Conservation (phyloP, 2,113 vertebrate species). For the Coracopsis vasa region DNA sequence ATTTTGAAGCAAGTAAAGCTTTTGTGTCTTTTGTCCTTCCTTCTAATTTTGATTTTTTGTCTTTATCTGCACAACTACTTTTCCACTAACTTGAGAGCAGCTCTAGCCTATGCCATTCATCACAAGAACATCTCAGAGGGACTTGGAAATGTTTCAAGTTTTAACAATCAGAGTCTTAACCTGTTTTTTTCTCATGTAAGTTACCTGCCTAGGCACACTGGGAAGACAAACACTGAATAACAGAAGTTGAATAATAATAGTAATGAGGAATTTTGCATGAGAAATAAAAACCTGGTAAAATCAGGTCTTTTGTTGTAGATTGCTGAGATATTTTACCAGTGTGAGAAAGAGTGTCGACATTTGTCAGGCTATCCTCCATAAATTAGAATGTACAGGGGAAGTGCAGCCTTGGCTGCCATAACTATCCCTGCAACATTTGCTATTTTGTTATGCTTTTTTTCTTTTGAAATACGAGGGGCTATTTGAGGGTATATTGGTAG, state of each 20-base stretch:
- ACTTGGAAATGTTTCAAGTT: constrained; percentile 50
- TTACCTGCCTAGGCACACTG: constrained; percentile 18
- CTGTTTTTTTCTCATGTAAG: constrained; percentile 21
- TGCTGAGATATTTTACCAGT: constrained; percentile 17
- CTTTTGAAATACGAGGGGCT: not conserved
- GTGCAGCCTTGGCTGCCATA: not conserved
- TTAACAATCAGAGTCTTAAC: constrained; percentile 34
- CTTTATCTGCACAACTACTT: constrained; percentile 2
- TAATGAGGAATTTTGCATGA: constrained; percentile 32
- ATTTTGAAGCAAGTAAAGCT: not conserved
- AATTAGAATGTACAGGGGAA: not conserved
- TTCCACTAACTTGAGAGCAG: constrained; percentile 9
- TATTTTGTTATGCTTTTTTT: not conserved
- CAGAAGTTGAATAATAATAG: constrained; percentile 38
- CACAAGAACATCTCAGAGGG: constrained; percentile 3
- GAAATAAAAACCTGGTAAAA: constrained; percentile 38
- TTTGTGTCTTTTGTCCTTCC: constrained; percentile 6
- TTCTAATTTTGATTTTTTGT: constrained; percentile 25
- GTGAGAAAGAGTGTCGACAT: not conserved
- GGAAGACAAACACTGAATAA: constrained; percentile 41
- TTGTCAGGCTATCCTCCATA: constrained; percentile 40
- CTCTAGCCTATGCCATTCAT: constrained; percentile 28
- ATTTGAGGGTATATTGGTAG: not conserved
- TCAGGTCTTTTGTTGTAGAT: constrained; percentile 35
- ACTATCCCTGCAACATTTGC: not conserved